These are phyloP conservation scores for Brassicogethes aeneus DNA, from an alignment of 2,888 invertebrate species.

Conservation along the genomic window DNA sequence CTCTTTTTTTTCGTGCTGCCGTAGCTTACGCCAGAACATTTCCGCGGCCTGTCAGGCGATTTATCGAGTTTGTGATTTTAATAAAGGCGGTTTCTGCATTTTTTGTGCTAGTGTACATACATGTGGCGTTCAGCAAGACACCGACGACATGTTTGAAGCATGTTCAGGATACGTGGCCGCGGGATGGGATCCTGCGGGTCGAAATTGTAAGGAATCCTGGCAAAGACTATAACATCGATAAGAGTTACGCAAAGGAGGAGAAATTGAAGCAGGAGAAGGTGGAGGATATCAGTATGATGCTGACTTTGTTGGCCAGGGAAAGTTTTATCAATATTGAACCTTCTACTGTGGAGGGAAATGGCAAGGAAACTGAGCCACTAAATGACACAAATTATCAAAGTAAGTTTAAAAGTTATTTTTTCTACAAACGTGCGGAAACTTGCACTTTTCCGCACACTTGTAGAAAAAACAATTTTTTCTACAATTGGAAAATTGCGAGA, in stretches of 20 bases:
- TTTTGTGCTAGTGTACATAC: constrained; percentile 89
- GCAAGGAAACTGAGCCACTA: constrained; percentile 39
- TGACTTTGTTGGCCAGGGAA: constrained; percentile 57
- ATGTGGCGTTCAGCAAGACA: constrained; percentile 84
- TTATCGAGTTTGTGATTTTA: constrained; percentile 76
- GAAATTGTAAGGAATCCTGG: constrained; percentile 70
- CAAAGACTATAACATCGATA: constrained; percentile 68
- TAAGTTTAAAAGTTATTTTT: constrained; percentile 14
- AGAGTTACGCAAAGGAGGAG: constrained; percentile 76
- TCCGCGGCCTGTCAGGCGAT: constrained; percentile 70
- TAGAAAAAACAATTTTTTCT: background rate
- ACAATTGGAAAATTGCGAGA: too few relatives aligned
- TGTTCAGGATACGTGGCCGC: constrained; percentile 84
- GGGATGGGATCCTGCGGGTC: constrained; percentile 88
- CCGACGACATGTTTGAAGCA: constrained; percentile 90
- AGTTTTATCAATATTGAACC: constrained; percentile 63
- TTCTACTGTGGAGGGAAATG: constrained; percentile 46
- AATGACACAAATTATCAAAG: constrained; percentile 20
- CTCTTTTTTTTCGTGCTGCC: constrained; percentile 87
- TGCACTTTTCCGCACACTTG: too few relatives aligned
- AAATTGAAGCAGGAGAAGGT: constrained; percentile 59
- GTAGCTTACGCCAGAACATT: constrained; percentile 86
- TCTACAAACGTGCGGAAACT: background rate
- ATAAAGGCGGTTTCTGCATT: constrained; percentile 78
- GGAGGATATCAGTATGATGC: constrained; percentile 49